Evolutionary conservation across 2,797 vertebrate genomes (phyloP).

Genomic region (Argyrosomus regius): DNA sequence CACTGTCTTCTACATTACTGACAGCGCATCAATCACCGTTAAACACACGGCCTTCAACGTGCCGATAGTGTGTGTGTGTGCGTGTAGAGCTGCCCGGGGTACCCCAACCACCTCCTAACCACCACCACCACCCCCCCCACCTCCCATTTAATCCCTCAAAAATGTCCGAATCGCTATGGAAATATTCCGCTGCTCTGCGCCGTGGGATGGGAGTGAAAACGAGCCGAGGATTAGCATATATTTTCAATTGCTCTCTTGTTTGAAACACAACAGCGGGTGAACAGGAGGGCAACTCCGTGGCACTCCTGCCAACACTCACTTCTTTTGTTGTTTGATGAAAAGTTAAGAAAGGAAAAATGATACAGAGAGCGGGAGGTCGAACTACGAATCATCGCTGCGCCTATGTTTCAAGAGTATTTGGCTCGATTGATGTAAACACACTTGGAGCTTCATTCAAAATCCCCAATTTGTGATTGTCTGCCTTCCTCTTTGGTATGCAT

Average conservation of each 20-base stretch:
- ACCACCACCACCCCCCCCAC: no score
- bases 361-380: slow-evolving; percentile 13
- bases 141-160: slow-evolving; percentile 65
- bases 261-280: slow-evolving; percentile 68
- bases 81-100: slow-evolving; percentile 44
- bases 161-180: slow-evolving; percentile 63
- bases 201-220: slow-evolving; percentile 46
- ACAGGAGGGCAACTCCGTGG: slow-evolving; percentile 51
- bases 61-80: slow-evolving; percentile 55
- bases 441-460: slow-evolving; percentile 18
- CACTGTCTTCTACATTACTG: slow-evolving; percentile 72
- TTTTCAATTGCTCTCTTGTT: slow-evolving; percentile 69
- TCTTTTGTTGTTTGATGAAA: slow-evolving; percentile 31
- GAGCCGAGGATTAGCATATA: slow-evolving; percentile 72
- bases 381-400: not conserved
- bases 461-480: slow-evolving; percentile 1
- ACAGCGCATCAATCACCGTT: slow-evolving; percentile 77
- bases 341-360: slow-evolving; percentile 36
- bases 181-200: slow-evolving; percentile 57
- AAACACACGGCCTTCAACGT: slow-evolving; percentile 65
- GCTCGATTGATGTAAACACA: slow-evolving; percentile 9
- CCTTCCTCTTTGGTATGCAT: slow-evolving; percentile 11
- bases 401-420: slow-evolving; percentile 15
- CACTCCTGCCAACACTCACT: slow-evolving; percentile 34
- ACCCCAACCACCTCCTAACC: slow-evolving; percentile 59